Conservation (phyloP, 1,140 invertebrate genomes). For the Trissolcus basalis region DNA sequence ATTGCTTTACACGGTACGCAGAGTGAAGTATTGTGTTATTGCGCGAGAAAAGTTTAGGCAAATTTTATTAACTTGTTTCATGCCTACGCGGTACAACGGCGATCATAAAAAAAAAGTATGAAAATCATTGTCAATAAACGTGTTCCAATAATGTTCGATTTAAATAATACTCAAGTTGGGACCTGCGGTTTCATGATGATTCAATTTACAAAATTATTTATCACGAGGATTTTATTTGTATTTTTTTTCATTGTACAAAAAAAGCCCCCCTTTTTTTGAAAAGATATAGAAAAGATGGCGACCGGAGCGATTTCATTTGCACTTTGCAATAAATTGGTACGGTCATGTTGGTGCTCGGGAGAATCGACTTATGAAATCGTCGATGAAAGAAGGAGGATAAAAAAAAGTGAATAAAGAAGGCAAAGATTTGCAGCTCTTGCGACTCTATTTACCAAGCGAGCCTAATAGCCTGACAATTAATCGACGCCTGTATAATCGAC, state of each 20-base stretch:
- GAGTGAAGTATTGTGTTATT: constrained; percentile 17
- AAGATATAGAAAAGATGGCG: too few relatives aligned
- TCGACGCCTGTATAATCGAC: constrained; percentile 62
- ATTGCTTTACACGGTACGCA: constrained; percentile 23
- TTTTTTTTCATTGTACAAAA: too few relatives aligned
- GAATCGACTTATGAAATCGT: constrained; percentile 30
- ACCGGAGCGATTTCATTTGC: too few relatives aligned
- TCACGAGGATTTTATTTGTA: too few relatives aligned
- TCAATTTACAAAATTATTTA: too few relatives aligned
- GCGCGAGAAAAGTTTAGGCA: background rate
- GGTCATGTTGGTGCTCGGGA: background rate
- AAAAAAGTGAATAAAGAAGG: constrained; percentile 11
- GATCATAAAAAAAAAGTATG: background rate
- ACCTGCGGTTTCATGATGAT: too few relatives aligned
- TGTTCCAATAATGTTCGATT: constrained; percentile 18
- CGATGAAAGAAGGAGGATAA: constrained; percentile 1
- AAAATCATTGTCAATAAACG: background rate
- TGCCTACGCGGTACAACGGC: too few relatives aligned
- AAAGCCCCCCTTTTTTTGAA: too few relatives aligned
- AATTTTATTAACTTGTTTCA: constrained; percentile 30
- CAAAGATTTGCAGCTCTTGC: constrained; percentile 37
- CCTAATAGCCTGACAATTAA: constrained; percentile 64
- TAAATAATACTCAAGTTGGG: constrained; percentile 1
- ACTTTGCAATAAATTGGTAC: background rate
- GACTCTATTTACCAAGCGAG: constrained; percentile 53